A percentile compares a stretch with the other conserved stretches of the same genome.
Conservation (phyloP, 2,113 vertebrate species). For the Sinocyclocheilus anshuiensis region DNA sequence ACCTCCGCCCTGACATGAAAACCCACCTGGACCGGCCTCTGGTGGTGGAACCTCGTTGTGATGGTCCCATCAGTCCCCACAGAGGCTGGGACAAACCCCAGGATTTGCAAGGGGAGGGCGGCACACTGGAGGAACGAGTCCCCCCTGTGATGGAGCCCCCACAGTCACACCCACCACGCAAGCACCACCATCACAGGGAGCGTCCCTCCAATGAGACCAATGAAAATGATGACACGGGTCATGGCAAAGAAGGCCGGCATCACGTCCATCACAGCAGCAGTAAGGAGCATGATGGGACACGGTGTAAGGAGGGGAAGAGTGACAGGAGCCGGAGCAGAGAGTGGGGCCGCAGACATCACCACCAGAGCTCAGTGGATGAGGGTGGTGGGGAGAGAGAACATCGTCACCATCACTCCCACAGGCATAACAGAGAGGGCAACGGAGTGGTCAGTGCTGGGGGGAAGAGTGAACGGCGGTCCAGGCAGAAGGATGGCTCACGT, state of each 20-base stretch:
- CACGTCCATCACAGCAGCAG: conserved; percentile 83
- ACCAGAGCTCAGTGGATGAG: conserved; percentile 81
- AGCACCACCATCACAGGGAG: conserved; percentile 82
- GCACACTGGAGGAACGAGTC: conserved; percentile 66
- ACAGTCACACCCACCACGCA: conserved; percentile 65
- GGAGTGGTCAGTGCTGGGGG: conserved; percentile 66
- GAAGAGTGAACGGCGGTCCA: conserved; percentile 74
- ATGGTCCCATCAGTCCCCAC: conserved; percentile 58
- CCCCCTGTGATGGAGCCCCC: conserved; percentile 44
- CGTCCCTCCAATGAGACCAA: conserved; percentile 59
- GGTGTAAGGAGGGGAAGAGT: conserved; percentile 74
- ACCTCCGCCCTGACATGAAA: conserved; percentile 88
- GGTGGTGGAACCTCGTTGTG: conserved; percentile 80
- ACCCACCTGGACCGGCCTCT: conserved; percentile 90
- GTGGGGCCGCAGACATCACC: conserved; percentile 81
- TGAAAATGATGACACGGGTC: conserved; percentile 69
- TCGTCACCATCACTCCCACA: conserved; percentile 80
- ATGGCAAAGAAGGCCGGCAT: conserved; percentile 75
- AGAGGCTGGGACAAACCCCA: conserved; percentile 69
- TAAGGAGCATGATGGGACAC: conserved; percentile 78
- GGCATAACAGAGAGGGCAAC: conserved; percentile 79
- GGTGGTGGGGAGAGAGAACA: conserved; percentile 78
- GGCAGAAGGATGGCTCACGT: conserved; percentile 78
- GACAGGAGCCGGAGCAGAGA: conserved; percentile 80
- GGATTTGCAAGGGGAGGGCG: conserved; percentile 23